phyloP scores from a whole-genome alignment of 2,888 invertebrate genomes.

The Xestia rhomboidea region DNA sequence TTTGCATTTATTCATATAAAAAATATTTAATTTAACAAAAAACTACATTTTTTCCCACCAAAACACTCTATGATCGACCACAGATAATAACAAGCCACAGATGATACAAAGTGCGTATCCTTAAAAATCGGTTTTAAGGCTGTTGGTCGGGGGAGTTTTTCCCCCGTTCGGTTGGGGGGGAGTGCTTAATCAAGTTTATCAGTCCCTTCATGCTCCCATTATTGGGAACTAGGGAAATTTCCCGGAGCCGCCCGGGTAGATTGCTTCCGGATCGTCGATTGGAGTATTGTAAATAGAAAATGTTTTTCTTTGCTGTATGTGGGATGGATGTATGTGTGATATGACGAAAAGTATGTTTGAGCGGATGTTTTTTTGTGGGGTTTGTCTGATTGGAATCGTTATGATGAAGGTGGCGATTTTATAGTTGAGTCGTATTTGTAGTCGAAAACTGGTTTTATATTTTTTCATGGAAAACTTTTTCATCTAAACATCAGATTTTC shows the following conservation, averaged over 20 bases:
- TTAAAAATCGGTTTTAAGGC: slow-evolving; percentile 70
- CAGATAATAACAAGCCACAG: slow-evolving; percentile 46
- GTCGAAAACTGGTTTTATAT: not conserved
- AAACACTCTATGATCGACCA: slow-evolving; percentile 12
- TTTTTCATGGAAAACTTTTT: not conserved
- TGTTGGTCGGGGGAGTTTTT: slow-evolving; percentile 62
- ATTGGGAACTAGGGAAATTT: slow-evolving; percentile 71
- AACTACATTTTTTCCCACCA: not conserved
- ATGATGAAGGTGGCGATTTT: not conserved
- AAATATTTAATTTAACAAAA: not conserved
- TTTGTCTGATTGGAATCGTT: slow-evolving; percentile 4
- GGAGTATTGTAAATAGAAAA: slow-evolving; percentile 64
- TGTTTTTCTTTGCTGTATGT: slow-evolving; percentile 40
- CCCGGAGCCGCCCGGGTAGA: slow-evolving; percentile 63
- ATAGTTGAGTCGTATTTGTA: not conserved
- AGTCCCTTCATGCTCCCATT: slow-evolving; percentile 70
- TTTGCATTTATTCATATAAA: not conserved
- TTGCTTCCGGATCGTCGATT: slow-evolving; percentile 69
- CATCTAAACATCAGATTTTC: not conserved
- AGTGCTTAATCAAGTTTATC: slow-evolving; percentile 77
- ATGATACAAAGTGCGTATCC: slow-evolving; percentile 44
- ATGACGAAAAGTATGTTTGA: slow-evolving; percentile 23
- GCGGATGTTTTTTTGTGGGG: slow-evolving; percentile 17
- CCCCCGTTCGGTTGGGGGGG: slow-evolving; percentile 67
- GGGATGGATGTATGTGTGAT: slow-evolving; percentile 13